Percentiles rank a stretch among this genome's conserved stretches.
Conservation (phyloP, 2,888 invertebrate genomes). For the Platycnemis pennipes region DNA sequence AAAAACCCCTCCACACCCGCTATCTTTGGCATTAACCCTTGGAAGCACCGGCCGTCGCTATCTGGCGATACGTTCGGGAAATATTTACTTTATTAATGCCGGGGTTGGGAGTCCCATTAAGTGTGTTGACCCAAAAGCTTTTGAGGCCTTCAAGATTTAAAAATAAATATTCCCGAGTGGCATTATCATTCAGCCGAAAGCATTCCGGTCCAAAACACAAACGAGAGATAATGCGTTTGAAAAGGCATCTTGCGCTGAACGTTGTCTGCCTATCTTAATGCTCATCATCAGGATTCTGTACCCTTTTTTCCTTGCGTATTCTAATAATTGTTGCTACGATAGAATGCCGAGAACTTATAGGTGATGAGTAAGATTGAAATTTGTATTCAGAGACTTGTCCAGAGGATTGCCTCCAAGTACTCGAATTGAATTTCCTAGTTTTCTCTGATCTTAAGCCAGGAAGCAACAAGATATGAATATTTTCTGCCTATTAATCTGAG, state of each 20-base stretch:
- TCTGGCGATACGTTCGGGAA: neutral
- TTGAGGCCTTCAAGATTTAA: neutral
- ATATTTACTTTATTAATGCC: neutral
- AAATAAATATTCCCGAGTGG: neutral
- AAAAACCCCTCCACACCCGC: neutral
- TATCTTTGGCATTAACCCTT: constrained; percentile 1
- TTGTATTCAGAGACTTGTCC: no score
- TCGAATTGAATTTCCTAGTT: no score
- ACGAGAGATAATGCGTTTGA: neutral
- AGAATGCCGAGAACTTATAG: no score
- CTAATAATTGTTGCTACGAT: no score
- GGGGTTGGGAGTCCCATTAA: neutral
- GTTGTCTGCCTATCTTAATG: neutral
- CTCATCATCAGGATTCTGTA: no score
- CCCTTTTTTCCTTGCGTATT: no score
- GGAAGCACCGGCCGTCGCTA: neutral
- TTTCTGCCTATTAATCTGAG: no score
- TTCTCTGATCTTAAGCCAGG: no score
- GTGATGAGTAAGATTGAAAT: no score
- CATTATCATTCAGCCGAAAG: neutral
- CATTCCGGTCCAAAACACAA: neutral
- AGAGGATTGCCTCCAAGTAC: no score
- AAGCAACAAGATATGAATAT: no score
- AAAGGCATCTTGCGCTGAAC: neutral
- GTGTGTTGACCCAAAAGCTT: constrained; percentile 1